These are phyloP conservation scores for Triplophysa rosa DNA, from an alignment of 2,113 vertebrate genomes.

Conservation along the genomic window DNA sequence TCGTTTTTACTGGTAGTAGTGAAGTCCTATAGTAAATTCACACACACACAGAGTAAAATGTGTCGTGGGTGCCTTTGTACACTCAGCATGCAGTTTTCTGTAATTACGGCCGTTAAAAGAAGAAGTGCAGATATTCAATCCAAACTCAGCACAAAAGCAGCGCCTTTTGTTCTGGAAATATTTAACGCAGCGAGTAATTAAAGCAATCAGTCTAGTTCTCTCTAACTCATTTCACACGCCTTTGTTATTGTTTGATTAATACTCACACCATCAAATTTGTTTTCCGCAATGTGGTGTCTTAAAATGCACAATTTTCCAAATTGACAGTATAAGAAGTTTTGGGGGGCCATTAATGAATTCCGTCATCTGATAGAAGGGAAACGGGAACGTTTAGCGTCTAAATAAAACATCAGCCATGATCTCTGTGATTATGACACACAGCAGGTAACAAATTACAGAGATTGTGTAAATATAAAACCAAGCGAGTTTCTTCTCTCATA, in stretches of 20 bases:
- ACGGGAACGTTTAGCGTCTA: slow-evolving; percentile 16
- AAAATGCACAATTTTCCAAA: slow-evolving; percentile 36
- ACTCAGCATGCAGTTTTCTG: background rate
- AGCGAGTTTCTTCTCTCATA: background rate
- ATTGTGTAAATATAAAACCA: slow-evolving; percentile 12
- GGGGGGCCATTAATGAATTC: slow-evolving; percentile 23
- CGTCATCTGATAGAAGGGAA: background rate
- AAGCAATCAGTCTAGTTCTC: slow-evolving; percentile 53
- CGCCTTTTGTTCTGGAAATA: slow-evolving; percentile 46
- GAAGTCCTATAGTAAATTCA: background rate
- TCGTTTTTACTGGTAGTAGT: background rate
- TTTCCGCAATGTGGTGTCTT: slow-evolving; percentile 43
- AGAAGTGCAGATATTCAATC: slow-evolving; percentile 4
- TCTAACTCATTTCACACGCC: slow-evolving; percentile 51
- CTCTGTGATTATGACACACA: slow-evolving; percentile 28
- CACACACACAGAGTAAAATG: slow-evolving; percentile 11
- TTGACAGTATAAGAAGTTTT: slow-evolving; percentile 32
- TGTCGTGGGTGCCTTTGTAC: background rate
- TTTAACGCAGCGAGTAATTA: slow-evolving; percentile 48
- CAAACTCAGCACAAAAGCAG: slow-evolving; percentile 12
- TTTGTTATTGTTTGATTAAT: slow-evolving; percentile 54
- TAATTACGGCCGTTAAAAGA: slow-evolving; percentile 20
- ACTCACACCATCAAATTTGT: slow-evolving; percentile 52
- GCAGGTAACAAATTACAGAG: slow-evolving; percentile 12
- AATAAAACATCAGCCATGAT: slow-evolving; percentile 17